Base-by-base conservation (phyloP, 2,888 invertebrate genomes). In the Phoronis australis region DNA sequence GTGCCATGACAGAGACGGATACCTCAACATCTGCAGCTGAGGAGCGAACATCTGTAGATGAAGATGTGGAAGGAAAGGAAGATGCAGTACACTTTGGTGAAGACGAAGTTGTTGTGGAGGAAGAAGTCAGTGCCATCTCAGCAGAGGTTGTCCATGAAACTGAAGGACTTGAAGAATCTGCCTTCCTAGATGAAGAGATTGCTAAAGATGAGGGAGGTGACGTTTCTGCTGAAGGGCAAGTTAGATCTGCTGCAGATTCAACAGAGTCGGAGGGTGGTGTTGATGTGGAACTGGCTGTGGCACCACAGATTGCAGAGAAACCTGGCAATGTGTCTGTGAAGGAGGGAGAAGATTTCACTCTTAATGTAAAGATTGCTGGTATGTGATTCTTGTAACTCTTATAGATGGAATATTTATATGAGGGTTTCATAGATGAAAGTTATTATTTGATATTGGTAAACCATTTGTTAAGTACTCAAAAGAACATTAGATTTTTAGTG, bases 231-330 rank as follows among this genome's bases (percentile, higher is more conserved):
- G 35, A 31, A 15, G 35, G 9, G 15, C 35, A 31, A 31, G 35
- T 31, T 31, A 31, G 20, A 42, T n/a, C n/a, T n/a, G n/a, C n/a
- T n/a, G n/a, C n/a, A n/a, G n/a, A n/a, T n/a, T n/a, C n/a, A 45
- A 22, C n/a, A n/a, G 2, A 45, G 35, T 18, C 22, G 21, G 27
- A 42, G 22, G 37, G 42, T 42, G 20, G 42, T 50, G 2, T 22
- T 24, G 37, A 46, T 15, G 37, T 51, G 42, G 39, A 47, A 43
- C 45, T 45, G 20, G 47, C 47, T 22, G 40, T 31, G 25, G 42
- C 44, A 22, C 54, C 54, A 12, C 42, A 54, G 38, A 48, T 54
- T 41, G 9, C 47, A 4, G 37, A 44, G 2, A 51, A 51, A 22
- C 51, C 53, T 37, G n/a, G 27, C 2, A 46, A 45, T 37, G 42